These are phyloP conservation scores for Drosophila pseudotakahashii DNA, from an alignment of 2,888 invertebrate genomes.

Conservation along the genomic window DNA sequence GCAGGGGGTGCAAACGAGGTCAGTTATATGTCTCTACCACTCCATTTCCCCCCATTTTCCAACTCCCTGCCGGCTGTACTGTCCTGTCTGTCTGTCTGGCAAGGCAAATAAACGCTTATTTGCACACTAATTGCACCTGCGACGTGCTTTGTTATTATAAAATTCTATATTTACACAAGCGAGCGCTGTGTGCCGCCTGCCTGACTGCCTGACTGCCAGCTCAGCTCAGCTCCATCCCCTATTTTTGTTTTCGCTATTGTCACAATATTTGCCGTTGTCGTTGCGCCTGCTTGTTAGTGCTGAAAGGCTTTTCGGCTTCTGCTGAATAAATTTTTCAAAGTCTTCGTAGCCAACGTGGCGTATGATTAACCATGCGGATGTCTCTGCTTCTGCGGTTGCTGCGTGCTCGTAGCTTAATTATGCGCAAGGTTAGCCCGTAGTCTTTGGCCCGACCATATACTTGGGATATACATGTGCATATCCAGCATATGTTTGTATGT, in stretches of 20 bases:
- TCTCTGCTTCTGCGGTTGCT: conserved; percentile 51
- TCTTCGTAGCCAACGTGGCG: conserved; percentile 54
- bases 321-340: conserved; percentile 53
- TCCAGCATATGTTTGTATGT: conserved; percentile 10
- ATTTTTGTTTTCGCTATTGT: conserved; percentile 55
- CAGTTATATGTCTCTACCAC: conserved; percentile 38
- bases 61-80: conserved; percentile 2
- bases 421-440: conserved; percentile 41
- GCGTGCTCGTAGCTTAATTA: conserved; percentile 61
- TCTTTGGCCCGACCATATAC: conserved; percentile 16
- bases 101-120: conserved; percentile 77
- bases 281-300: conserved; percentile 50
- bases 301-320: conserved; percentile 59
- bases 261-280: conserved; percentile 58
- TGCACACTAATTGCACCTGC: conserved; percentile 79
- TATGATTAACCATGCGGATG: conserved; percentile 73
- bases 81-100: conserved; percentile 20
- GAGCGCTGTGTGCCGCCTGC: background rate
- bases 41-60: background rate
- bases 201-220: background rate
- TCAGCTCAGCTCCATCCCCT: background rate
- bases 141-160: conserved; percentile 80
- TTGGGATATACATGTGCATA: background rate
- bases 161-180: conserved; percentile 71
- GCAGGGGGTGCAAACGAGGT: conserved; percentile 61